Evolutionary conservation across 2,888 invertebrate genomes (phyloP).

Genomic region (Eulithis prunata): DNA sequence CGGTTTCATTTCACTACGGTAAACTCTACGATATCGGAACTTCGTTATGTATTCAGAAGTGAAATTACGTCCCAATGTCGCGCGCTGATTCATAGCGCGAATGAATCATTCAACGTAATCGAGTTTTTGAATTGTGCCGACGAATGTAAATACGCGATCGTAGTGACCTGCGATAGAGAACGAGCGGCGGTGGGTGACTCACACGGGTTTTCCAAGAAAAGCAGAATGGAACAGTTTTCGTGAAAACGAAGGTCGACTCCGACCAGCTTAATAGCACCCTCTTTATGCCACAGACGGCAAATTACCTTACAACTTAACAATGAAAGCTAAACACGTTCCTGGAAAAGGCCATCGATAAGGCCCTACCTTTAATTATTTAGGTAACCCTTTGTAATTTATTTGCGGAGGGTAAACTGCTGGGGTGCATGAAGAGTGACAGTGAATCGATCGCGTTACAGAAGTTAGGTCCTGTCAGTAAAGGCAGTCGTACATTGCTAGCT

Average conservation of each 20-base stretch:
- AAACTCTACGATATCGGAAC: conserved; percentile 20
- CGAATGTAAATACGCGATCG: conserved; percentile 79
- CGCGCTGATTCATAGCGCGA: conserved; percentile 75
- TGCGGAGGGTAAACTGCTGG: conserved; percentile 47
- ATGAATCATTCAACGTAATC: conserved; percentile 81
- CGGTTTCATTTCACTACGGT: conserved; percentile 1
- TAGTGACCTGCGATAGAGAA: conserved; percentile 76
- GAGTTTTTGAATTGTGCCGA: conserved; percentile 81
- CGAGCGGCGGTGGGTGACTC: conserved; percentile 74
- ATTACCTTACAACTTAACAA: conserved; percentile 50
- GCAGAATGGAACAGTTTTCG: conserved; percentile 73
- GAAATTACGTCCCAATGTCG: conserved; percentile 67
- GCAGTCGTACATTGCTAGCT: conserved; percentile 33
- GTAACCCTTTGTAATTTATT: conserved; percentile 54
- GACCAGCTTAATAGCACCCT: conserved; percentile 53
- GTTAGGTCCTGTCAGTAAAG: conserved; percentile 11
- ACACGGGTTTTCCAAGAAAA: conserved; percentile 83
- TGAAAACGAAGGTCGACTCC: conserved; percentile 76
- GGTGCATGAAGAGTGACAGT: conserved; percentile 62
- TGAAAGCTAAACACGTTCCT: conserved; percentile 37
- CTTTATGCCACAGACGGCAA: conserved; percentile 48
- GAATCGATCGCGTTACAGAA: conserved; percentile 53
- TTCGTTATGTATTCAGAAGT: conserved; percentile 42
- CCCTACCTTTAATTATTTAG: conserved; percentile 34
- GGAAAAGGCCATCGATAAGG: conserved; percentile 44